Evolutionary conservation across 1,140 invertebrate genomes (phyloP).

Genomic region (Macrostomum lignano): DNA sequence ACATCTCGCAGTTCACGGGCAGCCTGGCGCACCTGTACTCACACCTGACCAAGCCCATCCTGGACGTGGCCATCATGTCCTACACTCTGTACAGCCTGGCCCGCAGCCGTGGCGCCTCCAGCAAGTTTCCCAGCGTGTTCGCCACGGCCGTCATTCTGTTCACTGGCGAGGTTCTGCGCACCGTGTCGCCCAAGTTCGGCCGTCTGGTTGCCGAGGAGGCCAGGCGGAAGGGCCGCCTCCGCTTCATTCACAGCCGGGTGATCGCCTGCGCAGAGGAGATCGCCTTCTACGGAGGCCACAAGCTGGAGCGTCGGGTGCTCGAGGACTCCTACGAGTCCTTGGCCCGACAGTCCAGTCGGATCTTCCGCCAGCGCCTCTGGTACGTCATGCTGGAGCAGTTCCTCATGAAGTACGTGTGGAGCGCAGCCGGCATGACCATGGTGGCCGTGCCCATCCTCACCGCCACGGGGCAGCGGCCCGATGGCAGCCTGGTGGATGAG

Average conservation of each 20-base stretch:
- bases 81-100: constrained; percentile 19
- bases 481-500: constrained; percentile 19
- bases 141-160: constrained; percentile 38
- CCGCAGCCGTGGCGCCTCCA: constrained; percentile 19
- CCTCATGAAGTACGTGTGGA: constrained; percentile 96
- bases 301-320: constrained; percentile 56
- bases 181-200: constrained; percentile 68
- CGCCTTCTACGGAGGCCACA: constrained; percentile 74
- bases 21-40: constrained; percentile 82
- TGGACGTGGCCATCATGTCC: constrained; percentile 56
- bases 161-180: constrained; percentile 50
- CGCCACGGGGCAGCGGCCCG: constrained; percentile 25
- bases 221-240: constrained; percentile 53
- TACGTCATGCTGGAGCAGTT: constrained; percentile 95
- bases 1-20: constrained; percentile 63
- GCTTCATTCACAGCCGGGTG: constrained; percentile 69
- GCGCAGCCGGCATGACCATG: constrained; percentile 68
- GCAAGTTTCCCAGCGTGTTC: constrained; percentile 33
- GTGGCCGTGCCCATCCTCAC: constrained; percentile 45
- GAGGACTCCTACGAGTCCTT: constrained; percentile 47
- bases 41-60: constrained; percentile 72
- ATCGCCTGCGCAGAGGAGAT: constrained; percentile 92
- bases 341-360: constrained; percentile 49
- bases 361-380: constrained; percentile 65
- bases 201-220: constrained; percentile 77